phyloP scores from a whole-genome alignment of 2,888 invertebrate genomes.

The Drosophila rellima region DNA sequence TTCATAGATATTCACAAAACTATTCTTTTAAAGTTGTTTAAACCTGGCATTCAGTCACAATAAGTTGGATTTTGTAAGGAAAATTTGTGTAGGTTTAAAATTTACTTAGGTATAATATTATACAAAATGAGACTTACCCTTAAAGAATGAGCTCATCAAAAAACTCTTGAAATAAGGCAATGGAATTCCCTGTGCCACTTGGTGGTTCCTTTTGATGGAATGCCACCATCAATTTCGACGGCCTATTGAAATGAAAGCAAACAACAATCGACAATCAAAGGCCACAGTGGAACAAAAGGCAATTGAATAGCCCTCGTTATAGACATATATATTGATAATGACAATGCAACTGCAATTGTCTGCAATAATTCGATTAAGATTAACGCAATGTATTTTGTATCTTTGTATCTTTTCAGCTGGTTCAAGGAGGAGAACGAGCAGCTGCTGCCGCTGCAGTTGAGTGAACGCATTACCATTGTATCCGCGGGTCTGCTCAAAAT shows the following conservation, averaged over 20 bases:
- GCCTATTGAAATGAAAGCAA: slow-evolving; percentile 42
- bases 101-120: not conserved
- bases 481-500: slow-evolving; percentile 90
- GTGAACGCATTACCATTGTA: slow-evolving; percentile 88
- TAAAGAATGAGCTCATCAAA: not conserved
- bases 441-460: slow-evolving; percentile 89
- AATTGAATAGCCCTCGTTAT: slow-evolving; percentile 27
- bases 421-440: slow-evolving; percentile 91
- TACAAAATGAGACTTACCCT: not conserved
- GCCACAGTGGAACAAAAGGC: slow-evolving; percentile 21
- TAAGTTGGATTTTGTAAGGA: not conserved
- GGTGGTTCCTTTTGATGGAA: slow-evolving; percentile 2
- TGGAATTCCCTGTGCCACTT: slow-evolving; percentile 21
- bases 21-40: slow-evolving; percentile 9
- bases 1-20: not conserved
- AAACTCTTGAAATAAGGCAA: slow-evolving; percentile 24
- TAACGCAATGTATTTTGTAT: not conserved
- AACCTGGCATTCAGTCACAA: no score
- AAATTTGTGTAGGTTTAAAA: not conserved
- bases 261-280: slow-evolving; percentile 48
- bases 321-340: slow-evolving; percentile 63
- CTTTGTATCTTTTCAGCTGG: slow-evolving; percentile 87
- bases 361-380: slow-evolving; percentile 61
- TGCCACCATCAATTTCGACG: slow-evolving; percentile 40
- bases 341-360: slow-evolving; percentile 70